Evolutionary conservation across 2,888 invertebrate species (phyloP), one percentile per base, ranked within the genome.

Genomic region (Thera britannica): DNA sequence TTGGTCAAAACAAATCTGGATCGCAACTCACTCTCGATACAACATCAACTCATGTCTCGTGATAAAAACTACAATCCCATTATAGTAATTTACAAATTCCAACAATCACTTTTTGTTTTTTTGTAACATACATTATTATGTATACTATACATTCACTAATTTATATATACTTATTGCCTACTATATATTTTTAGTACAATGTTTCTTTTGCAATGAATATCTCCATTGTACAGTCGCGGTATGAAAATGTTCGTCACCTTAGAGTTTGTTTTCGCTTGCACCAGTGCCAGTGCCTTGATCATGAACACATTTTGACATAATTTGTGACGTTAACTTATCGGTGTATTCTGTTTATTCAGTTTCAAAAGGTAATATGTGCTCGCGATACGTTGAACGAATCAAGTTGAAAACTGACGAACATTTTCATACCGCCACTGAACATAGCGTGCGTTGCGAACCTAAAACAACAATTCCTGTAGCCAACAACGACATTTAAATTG

Each of bases 21-120:
- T 51, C 51, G 51, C 51, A 51, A 51, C 51, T 51, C 34, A 34
- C 34, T 51, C 34, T 51, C 8, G 8, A 51, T 51, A 51, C 44
- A 38, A 38, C 38, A 44, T 52, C 52, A 34, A 34, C 5, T 12
- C 12, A 23, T 51, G 7, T 46, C 9, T 7, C 23, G 9, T 8
- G 7, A 34, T 52, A 34, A 34, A 52, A 34, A 9, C 52, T 52
- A 52, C 8, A 52, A 23, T 12, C 52, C 8, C 9, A 34, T 34
- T 52, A 34, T 46, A 8, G 44, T 46, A 9, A 9, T 46, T 46
- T 46, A 9, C 2, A 9, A 46, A 9, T 9, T 46, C 9, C 9
- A 46, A 34, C 23, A 49, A 12, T 49, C 6, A 12, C 49, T 23
- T 7, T 12, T 51, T 51, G n/a, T 7, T 51, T 23, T 7, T 23